These are phyloP conservation scores for Spisula solida DNA, from an alignment of 2,888 invertebrate genomes.

Conservation along the genomic window DNA sequence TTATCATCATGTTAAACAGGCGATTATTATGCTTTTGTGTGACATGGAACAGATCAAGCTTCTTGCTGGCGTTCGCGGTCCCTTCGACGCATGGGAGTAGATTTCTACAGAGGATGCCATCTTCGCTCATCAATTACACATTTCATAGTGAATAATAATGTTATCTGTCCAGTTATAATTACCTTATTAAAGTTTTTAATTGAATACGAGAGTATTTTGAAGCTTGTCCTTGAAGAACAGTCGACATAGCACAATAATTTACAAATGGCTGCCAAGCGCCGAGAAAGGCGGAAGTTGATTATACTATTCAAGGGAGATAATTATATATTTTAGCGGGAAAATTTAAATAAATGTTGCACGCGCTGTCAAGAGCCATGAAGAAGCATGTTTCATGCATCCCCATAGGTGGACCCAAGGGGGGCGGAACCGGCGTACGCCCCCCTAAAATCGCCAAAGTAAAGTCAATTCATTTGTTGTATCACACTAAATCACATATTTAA, in stretches of 20 bases:
- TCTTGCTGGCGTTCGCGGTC: conserved; percentile 66
- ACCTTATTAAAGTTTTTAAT: background rate
- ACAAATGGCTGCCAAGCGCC: conserved; percentile 74
- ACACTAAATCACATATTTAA: no score
- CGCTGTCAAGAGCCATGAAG: no score
- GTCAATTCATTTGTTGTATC: no score
- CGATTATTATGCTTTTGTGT: conserved; percentile 61
- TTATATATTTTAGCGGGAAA: conserved; percentile 52
- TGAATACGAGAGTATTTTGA: background rate
- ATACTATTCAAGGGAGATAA: conserved; percentile 41
- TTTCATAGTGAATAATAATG: background rate
- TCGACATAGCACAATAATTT: conserved; percentile 29
- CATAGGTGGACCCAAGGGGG: no score
- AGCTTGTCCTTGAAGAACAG: conserved; percentile 19
- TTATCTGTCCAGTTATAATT: conserved; percentile 1
- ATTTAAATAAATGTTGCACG: conserved; percentile 27
- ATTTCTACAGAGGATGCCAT: background rate
- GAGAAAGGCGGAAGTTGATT: conserved; percentile 61
- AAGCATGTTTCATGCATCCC: no score
- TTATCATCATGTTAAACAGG: conserved; percentile 2
- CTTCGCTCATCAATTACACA: background rate
- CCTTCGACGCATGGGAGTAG: conserved; percentile 70
- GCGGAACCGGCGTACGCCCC: no score
- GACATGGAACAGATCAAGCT: conserved; percentile 71
- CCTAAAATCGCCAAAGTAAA: no score